Conservation (phyloP, 2,113 vertebrate genomes). For the Chrysochloris asiatica region DNA sequence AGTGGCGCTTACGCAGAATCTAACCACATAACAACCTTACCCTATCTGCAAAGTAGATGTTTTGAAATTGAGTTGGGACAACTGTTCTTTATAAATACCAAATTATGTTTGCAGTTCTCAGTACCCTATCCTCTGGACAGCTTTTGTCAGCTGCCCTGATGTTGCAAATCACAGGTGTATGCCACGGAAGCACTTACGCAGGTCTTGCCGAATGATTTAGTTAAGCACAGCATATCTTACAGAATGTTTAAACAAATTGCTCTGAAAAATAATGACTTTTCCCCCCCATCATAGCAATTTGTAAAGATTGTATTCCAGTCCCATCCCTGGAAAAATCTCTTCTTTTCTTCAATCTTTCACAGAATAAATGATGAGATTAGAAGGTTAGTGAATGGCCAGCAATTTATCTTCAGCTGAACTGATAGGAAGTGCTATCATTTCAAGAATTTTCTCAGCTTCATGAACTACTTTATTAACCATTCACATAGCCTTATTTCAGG, state of each 20-base stretch:
- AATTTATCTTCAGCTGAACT: not conserved
- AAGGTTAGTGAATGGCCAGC: not conserved
- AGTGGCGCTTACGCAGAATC: no score
- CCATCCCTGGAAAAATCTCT: not conserved
- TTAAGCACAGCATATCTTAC: not conserved
- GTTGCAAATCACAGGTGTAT: not conserved
- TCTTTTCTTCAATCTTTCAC: conserved; percentile 44
- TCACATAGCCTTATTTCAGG: not conserved
- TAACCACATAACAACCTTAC: not conserved
- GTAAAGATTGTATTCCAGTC: not conserved
- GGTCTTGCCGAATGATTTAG: not conserved
- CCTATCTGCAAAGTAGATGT: not conserved
- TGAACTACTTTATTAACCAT: conserved; percentile 28
- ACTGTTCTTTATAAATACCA: not conserved
- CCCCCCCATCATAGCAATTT: conserved; percentile 21
- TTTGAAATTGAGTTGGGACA: not conserved
- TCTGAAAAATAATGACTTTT: not conserved
- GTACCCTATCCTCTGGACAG: not conserved
- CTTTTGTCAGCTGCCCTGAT: not conserved
- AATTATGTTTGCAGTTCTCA: not conserved
- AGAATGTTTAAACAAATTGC: not conserved
- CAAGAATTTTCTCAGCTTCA: not conserved
- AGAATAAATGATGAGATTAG: conserved; percentile 45
- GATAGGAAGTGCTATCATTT: conserved; percentile 59
- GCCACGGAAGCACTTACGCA: not conserved